Evolutionary conservation across 2,113 vertebrate species (phyloP).

Genomic region (Atherinomorus stipes): DNA sequence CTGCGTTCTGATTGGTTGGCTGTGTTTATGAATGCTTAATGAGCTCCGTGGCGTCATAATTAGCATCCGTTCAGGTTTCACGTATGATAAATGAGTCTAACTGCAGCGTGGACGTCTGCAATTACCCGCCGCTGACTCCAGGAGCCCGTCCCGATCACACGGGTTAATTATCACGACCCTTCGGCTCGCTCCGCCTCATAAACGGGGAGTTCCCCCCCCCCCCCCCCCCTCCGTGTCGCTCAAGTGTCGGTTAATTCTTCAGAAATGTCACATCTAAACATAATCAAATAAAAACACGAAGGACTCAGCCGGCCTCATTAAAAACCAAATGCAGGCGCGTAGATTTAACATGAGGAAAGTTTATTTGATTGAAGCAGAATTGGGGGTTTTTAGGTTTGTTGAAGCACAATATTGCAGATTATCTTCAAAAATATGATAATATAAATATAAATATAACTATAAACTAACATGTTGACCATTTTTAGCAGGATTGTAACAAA

Average conservation of each 20-base stretch:
- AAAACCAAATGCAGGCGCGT: too few species aligned
- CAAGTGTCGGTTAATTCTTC: constrained; percentile 39
- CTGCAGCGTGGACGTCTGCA: constrained; percentile 70
- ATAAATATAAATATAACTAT: too few species aligned
- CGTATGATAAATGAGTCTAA: constrained; percentile 77
- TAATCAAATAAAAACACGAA: constrained; percentile 53
- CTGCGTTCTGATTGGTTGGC: neutral
- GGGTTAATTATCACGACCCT: constrained; percentile 79
- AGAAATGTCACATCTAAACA: constrained; percentile 58
- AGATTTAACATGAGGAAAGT: too few species aligned
- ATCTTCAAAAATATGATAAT: too few species aligned
- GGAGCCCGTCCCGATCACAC: constrained; percentile 57
- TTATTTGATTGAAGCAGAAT: too few species aligned
- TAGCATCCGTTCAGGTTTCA: constrained; percentile 63
- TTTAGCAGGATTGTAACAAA: too few species aligned
- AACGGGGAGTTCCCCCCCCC: constrained; percentile 18
- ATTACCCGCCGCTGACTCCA: constrained; percentile 76
- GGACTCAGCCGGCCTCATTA: constrained; percentile 5
- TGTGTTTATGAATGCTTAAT: constrained; percentile 38
- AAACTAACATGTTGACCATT: too few species aligned
- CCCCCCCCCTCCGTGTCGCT: constrained; percentile 54
- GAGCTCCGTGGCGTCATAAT: constrained; percentile 67
- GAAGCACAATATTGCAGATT: too few species aligned
- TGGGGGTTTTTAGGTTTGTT: too few species aligned
- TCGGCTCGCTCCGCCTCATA: constrained; percentile 18